phyloP scores from a whole-genome alignment of 2,797 vertebrate genomes.

The Trematocara caparti region DNA sequence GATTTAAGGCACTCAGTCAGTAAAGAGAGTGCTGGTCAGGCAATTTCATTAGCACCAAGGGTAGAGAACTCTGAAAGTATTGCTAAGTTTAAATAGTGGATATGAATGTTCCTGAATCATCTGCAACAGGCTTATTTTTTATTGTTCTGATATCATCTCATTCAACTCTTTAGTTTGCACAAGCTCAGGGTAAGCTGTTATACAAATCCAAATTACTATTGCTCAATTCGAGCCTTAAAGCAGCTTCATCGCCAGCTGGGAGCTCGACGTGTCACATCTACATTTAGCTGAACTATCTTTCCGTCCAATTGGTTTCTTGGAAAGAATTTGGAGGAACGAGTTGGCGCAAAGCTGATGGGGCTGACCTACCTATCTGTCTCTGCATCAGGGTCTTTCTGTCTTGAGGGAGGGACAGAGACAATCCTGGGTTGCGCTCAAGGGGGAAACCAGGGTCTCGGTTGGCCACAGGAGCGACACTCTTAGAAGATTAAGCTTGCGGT shows the following conservation, averaged over 20 bases:
- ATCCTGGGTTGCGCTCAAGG: conserved; percentile 58
- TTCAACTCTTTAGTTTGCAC: conserved; percentile 15
- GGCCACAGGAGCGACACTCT: conserved; percentile 66
- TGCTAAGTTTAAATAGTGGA: background rate
- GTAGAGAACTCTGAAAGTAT: conserved; percentile 17
- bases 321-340: conserved; percentile 37
- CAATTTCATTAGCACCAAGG: conserved; percentile 7
- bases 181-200: conserved; percentile 18
- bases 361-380: conserved; percentile 65
- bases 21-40: background rate
- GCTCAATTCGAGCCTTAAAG: conserved; percentile 36
- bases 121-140: conserved; percentile 4
- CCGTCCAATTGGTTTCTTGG: conserved; percentile 48
- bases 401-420: conserved; percentile 61
- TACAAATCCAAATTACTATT: conserved; percentile 49
- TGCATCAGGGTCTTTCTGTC: conserved; percentile 58
- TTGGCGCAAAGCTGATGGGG: conserved; percentile 15
- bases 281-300: conserved; percentile 50
- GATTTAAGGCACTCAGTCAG: conserved; percentile 2
- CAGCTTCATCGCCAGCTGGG: conserved; percentile 1
- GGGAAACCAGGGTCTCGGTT: conserved; percentile 60
- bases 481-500: conserved; percentile 74
- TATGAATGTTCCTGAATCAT: conserved; percentile 30
- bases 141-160: background rate
- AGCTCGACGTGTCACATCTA: conserved; percentile 47